Conservation (phyloP, 37 sponge, comb jelly and placozoan genomes). For the Crambe crambe region DNA sequence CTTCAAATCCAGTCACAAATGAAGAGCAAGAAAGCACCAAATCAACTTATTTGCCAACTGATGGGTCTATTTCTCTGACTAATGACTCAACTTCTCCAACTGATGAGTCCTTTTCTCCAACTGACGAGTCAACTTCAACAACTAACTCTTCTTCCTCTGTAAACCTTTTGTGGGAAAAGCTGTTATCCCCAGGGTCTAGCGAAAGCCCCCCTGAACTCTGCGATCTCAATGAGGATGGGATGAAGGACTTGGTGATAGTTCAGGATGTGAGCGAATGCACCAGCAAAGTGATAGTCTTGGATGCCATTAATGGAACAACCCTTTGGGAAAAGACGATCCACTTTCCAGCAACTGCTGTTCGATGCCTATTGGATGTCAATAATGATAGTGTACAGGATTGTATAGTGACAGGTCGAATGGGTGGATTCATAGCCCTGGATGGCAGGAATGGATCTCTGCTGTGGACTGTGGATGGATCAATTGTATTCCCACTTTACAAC, state of each 20-base stretch:
- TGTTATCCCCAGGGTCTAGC: slow-evolving; percentile 21
- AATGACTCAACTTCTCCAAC: no score
- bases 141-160: no score
- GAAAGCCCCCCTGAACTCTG: slow-evolving; percentile 35
- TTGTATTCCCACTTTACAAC: slow-evolving; percentile 42
- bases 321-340: slow-evolving; percentile 37
- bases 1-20: no score
- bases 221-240: slow-evolving; percentile 70
- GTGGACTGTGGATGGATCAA: slow-evolving; percentile 56
- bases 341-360: slow-evolving; percentile 47
- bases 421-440: slow-evolving; percentile 46
- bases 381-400: slow-evolving; percentile 66
- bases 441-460: slow-evolving; percentile 37
- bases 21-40: no score
- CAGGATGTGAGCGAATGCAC: slow-evolving; percentile 30
- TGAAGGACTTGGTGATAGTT: slow-evolving; percentile 33
- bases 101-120: no score
- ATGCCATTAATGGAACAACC: slow-evolving; percentile 41
- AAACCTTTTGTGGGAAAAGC: slow-evolving; percentile 28
- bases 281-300: slow-evolving; percentile 29
- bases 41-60: no score
- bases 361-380: slow-evolving; percentile 62
- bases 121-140: no score
- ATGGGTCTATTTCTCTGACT: no score
- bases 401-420: slow-evolving; percentile 50